A percentile compares a stretch with the other conserved stretches of the same genome.
Evolutionary conservation across 2,797 vertebrate species (phyloP).

Genomic region (Scleropages formosus): DNA sequence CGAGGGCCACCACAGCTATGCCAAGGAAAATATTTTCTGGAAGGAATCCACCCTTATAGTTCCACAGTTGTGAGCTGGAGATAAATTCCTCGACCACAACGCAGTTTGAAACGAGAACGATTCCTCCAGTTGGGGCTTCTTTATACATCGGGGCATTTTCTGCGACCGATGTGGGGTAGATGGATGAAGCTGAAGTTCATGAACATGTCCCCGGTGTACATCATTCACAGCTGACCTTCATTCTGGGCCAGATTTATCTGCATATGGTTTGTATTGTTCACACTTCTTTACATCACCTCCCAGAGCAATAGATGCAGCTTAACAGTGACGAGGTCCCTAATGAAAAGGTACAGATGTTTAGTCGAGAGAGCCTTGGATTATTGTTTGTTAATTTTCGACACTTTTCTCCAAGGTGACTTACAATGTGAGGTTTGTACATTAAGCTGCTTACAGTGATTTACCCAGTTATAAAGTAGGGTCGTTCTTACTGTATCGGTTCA

Average conservation of each 20-base stretch:
- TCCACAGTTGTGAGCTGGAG: conserved; percentile 24
- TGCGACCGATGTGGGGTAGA: not conserved
- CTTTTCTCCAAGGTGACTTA: too few relatives aligned
- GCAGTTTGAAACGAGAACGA: conserved; percentile 21
- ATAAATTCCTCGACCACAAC: conserved; percentile 31
- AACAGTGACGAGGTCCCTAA: too few relatives aligned
- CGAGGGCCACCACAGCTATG: not conserved
- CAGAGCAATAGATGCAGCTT: not conserved
- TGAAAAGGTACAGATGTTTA: too few relatives aligned
- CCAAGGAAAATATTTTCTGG: conserved; percentile 43
- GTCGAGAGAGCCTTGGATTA: too few relatives aligned
- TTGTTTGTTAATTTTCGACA: not conserved
- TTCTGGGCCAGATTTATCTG: not conserved
- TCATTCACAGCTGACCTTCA: not conserved
- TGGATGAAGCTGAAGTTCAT: not conserved
- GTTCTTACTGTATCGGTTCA: too few relatives aligned
- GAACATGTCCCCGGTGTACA: not conserved
- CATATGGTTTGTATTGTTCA: not conserved
- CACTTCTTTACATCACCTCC: not conserved
- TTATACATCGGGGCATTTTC: not conserved
- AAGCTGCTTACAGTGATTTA: too few relatives aligned
- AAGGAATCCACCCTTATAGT: conserved; percentile 19
- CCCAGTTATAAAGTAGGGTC: too few relatives aligned
- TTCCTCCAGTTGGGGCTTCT: not conserved
- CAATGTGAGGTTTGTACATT: too few relatives aligned